Percentiles rank a stretch among this genome's conserved stretches.
Evolutionary conservation across 2,888 invertebrate genomes (phyloP).

Genomic region (Thymelicus acteon): DNA sequence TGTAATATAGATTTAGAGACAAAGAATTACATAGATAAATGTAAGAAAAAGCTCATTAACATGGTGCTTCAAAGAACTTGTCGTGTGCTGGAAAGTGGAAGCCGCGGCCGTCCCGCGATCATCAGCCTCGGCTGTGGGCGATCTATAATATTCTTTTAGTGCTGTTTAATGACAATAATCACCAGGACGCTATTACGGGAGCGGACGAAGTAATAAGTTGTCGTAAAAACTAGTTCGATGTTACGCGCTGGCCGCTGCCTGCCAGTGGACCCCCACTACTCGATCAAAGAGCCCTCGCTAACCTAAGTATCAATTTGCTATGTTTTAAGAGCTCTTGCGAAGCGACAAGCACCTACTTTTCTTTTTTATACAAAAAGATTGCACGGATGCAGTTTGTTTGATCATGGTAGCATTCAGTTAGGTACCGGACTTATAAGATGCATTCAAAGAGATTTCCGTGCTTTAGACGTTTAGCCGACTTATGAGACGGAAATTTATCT

Average conservation of each 20-base stretch:
- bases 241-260: background rate
- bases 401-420: background rate
- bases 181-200: constrained; percentile 11
- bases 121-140: background rate
- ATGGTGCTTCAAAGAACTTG: background rate
- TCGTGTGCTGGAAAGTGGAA: too few species aligned
- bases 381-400: background rate
- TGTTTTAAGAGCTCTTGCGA: background rate
- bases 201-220: constrained; percentile 16
- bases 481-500: too few species aligned
- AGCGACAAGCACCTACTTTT: background rate
- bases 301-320: background rate
- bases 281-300: background rate
- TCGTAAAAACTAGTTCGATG: constrained; percentile 19
- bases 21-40: background rate
- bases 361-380: background rate
- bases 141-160: constrained; percentile 19
- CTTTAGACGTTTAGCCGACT: too few species aligned
- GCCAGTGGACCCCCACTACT: too few species aligned
- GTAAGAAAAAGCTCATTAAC: constrained; percentile 7
- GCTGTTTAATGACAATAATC: constrained; percentile 34
- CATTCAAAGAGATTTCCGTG: too few species aligned
- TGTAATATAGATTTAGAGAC: too few species aligned
- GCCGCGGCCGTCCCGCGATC: background rate
- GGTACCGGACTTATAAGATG: too few species aligned